Conservation (phyloP, 2,888 invertebrate genomes). For the Cyclophora albipunctata region DNA sequence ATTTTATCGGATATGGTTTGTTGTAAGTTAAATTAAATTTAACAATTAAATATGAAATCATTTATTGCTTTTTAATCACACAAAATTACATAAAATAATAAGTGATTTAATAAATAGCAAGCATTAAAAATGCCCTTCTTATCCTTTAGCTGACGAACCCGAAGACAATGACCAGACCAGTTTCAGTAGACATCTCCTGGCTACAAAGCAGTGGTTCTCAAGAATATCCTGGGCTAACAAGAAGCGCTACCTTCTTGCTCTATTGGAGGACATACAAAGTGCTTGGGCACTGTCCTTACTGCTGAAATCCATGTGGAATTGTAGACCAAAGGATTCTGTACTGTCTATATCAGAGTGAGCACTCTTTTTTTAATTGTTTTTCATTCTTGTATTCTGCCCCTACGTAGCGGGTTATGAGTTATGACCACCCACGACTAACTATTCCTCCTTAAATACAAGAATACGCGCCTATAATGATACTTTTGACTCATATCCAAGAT, state of each 20-base stretch:
- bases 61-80: too few relatives aligned
- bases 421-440: neutral
- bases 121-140: too few relatives aligned
- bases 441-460: neutral
- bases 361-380: neutral
- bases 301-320: constrained; percentile 62
- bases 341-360: constrained; percentile 46
- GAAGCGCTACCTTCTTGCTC: constrained; percentile 41
- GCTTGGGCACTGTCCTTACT: constrained; percentile 53
- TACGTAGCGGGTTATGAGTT: neutral
- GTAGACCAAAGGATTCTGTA: constrained; percentile 55
- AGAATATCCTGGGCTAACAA: constrained; percentile 54
- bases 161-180: constrained; percentile 11
- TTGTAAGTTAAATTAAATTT: constrained; percentile 25
- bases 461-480: neutral
- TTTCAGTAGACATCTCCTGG: constrained; percentile 42
- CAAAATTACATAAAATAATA: too few relatives aligned
- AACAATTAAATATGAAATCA: too few relatives aligned
- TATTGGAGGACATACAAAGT: constrained; percentile 45
- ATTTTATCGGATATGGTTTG: constrained; percentile 51
- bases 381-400: neutral
- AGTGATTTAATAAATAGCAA: too few relatives aligned
- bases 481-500: too few relatives aligned
- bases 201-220: constrained; percentile 52
- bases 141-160: constrained; percentile 23